Conservation (phyloP, 2,113 vertebrate genomes). For the Phrynosoma blainvillii region DNA sequence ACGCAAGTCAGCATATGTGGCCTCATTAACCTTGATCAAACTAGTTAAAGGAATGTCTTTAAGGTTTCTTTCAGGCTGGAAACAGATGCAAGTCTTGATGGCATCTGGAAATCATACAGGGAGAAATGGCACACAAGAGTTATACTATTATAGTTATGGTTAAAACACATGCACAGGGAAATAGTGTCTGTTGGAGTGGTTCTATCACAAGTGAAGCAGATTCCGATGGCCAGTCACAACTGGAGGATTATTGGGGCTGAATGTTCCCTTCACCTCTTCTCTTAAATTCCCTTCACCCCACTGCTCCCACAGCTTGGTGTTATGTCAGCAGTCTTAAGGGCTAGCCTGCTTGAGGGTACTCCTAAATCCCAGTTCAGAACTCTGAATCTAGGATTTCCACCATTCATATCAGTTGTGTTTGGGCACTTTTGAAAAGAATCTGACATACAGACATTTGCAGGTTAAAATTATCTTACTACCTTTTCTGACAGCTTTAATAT, state of each 20-base stretch:
- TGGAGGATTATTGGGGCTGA: too few species aligned
- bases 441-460: not conserved
- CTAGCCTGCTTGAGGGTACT: not conserved
- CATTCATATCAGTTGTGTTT: not conserved
- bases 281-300: not conserved
- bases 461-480: too few species aligned
- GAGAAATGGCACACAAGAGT: constrained; percentile 16
- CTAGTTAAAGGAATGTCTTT: constrained; percentile 25
- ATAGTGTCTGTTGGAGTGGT: not conserved
- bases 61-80: constrained; percentile 8
- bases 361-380: not conserved
- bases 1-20: constrained; percentile 12
- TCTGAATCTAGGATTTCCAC: not conserved
- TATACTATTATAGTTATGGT: constrained; percentile 5
- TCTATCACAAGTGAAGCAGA: not conserved
- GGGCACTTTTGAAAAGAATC: too few species aligned
- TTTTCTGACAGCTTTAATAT: too few species aligned
- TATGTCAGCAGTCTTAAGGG: not conserved
- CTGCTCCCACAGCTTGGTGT: too few species aligned
- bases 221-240: too few species aligned
- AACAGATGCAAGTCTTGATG: constrained; percentile 17
- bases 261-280: not conserved
- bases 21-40: not conserved
- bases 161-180: constrained; percentile 7
- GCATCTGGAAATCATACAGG: constrained; percentile 20